Conservation (phyloP, 2,113 vertebrate species). For the Aix galericulata region DNA sequence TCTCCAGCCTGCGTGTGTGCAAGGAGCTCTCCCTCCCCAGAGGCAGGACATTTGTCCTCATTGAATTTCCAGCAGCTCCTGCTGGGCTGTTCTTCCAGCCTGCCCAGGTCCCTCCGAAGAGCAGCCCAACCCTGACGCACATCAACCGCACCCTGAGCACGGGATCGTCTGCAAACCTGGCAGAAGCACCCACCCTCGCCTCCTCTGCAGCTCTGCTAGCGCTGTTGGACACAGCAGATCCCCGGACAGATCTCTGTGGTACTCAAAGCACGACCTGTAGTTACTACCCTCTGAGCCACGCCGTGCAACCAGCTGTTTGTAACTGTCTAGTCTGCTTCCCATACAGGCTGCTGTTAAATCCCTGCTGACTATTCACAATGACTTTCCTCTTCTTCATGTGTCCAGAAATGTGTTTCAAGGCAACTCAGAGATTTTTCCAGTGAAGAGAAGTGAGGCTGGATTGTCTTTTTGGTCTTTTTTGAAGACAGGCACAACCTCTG, state of each 20-base stretch:
- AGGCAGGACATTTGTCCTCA: background rate
- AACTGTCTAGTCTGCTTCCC: background rate
- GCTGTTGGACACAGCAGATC: background rate
- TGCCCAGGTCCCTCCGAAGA: background rate
- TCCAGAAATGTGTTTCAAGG: background rate
- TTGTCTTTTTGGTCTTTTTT: background rate
- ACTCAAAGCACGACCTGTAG: background rate
- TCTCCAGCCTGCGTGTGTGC: background rate
- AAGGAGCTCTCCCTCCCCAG: background rate
- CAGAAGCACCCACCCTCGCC: rapidly evolving
- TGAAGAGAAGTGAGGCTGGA: background rate
- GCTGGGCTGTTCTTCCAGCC: background rate
- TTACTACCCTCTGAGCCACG: rapidly evolving
- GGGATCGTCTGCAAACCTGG: background rate
- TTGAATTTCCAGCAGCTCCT: background rate
- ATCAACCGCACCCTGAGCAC: background rate
- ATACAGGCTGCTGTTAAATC: background rate
- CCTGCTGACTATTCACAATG: background rate
- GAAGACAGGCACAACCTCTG: background rate
- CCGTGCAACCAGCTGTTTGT: background rate
- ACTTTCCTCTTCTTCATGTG: background rate
- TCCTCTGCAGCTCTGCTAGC: background rate
- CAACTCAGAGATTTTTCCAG: background rate
- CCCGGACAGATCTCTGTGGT: background rate
- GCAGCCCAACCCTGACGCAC: background rate